Base-by-base conservation (phyloP, 2,888 invertebrate genomes). In the Apoderus coryli region DNA sequence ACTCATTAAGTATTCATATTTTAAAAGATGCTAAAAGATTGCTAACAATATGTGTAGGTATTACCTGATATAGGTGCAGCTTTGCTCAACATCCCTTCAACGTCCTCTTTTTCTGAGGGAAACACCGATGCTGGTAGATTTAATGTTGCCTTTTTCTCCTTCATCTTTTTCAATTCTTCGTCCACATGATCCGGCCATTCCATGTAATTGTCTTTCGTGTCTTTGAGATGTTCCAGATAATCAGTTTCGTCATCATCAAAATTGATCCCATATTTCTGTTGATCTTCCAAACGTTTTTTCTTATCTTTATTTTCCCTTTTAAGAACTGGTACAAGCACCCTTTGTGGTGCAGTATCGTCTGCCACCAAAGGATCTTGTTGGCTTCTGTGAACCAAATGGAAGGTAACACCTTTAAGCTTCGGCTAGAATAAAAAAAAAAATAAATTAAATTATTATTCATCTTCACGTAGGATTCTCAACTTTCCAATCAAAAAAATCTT, bases 191-290 rank as follows among this genome's bases (percentile, higher is more conserved):
- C 44, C n/a, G 50, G 52, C 59, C 73, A 62, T 33, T 70, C 65
- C 37, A 67, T 53, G 2, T 63, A 60, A 37, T 68, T 59, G 41
- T 65, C 64, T 42, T 59, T 59, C 1, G 65, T 63, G 38, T 76
- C 75, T 45, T 71, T 71, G 33, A 96, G 65, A 66, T 96, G 92
- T 55, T 95, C 86, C 40, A 95, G 58, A 52, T 96, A 96, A n/a
- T n/a, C n/a, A 54, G 96, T 76, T 56, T 90, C 93, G 44, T 92
- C 88, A 59, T 96, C 93, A 47, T 93, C 92, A 55, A 74, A 95
- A 53, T 76, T 86, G 36, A 96, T 76, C 2, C 93, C 95, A 65
- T 72, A 92, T 53, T 90, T 88, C 10, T 67, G 61, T 47, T 81
- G 79, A 44, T 84, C 77, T 39, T 79, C 74, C 3, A 42, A 12